Base-by-base conservation (phyloP, 2,888 invertebrate genomes). In the Ornithoptera priamus region DNA sequence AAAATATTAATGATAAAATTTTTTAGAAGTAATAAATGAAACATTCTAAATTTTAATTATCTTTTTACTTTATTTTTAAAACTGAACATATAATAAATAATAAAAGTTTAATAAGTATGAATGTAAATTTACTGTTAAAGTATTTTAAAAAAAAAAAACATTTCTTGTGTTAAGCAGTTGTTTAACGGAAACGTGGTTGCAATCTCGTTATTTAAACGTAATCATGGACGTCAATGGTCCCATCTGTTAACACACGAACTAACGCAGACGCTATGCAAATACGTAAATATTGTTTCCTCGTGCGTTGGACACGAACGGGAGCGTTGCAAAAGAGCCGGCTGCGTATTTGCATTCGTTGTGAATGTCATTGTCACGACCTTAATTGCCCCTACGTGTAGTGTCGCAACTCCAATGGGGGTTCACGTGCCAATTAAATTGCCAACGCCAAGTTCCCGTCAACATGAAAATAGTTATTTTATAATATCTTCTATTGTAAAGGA, bases 291-390 rank as follows among this genome's bases (percentile, higher is more conserved):
- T 58, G 22, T 70, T 63, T 53, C n/a, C 39, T 15, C 63, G 15
- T 17, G 65, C 62, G 53, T 62, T 58, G 62, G 70, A 66, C 70
- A 69, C 50, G 62, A 50, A 57, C 20, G 62, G 57, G 69, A 67
- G 67, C 53, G 22, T 53, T 50, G 61, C 69, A 65, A 65, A 65
- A 69, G 69, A 66, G 69, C 39, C 62, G 36, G 66, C 61, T 59
- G 62, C 66, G 62, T 89, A 90, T 90, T 90, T 88, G 88, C 86
- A 85, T 87, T 86, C 84, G 87, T 88, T 89, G 85, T 89, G 90
- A 90, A 90, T 90, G 89, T 89, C 89, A 90, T 90, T 89, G 89
- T 90, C 88, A 87, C 76, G 79, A 84, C 81, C 85, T 86, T 90
- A 90, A 90, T 90, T 89, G 89, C 80, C 81, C 66, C 62, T 77